phyloP scores from a whole-genome alignment of 2,113 vertebrate genomes.

The Caretta caretta region DNA sequence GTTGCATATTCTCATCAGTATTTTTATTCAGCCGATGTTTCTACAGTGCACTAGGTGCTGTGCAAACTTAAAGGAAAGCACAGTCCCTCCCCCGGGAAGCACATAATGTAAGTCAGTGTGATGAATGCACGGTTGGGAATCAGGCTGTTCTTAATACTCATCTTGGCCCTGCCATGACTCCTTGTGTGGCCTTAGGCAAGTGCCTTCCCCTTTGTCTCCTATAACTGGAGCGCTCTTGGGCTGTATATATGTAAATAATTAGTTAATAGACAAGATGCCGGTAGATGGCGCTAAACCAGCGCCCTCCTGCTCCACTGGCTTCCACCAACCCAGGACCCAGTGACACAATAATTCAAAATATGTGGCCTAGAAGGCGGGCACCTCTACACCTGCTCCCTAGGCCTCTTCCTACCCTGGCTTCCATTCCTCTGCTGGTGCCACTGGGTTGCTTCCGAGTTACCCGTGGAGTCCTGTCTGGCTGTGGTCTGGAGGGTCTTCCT shows the following conservation, averaged over 20 bases:
- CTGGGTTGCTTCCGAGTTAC: neutral
- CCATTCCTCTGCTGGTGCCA: neutral
- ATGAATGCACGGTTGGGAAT: neutral
- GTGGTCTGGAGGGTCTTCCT: neutral
- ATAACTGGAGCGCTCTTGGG: neutral
- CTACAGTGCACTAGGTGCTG: neutral
- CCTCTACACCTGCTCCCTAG: neutral
- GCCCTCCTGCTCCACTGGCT: neutral
- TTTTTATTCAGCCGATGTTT: neutral
- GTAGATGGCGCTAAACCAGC: neutral
- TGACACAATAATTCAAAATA: neutral
- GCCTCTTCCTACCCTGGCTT: neutral
- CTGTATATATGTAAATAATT: neutral
- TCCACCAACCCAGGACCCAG: neutral
- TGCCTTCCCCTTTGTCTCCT: neutral
- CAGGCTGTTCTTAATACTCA: neutral
- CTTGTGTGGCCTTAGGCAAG: neutral
- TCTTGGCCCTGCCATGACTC: neutral
- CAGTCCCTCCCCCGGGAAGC: neutral
- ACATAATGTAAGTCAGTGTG: neutral
- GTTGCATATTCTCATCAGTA: neutral
- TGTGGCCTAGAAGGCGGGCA: neutral
- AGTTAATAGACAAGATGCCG: neutral
- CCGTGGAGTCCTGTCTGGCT: neutral
- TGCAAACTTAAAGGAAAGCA: neutral